phyloP scores from a whole-genome alignment of 2,113 vertebrate genomes.

The Atlantisia rogersi region DNA sequence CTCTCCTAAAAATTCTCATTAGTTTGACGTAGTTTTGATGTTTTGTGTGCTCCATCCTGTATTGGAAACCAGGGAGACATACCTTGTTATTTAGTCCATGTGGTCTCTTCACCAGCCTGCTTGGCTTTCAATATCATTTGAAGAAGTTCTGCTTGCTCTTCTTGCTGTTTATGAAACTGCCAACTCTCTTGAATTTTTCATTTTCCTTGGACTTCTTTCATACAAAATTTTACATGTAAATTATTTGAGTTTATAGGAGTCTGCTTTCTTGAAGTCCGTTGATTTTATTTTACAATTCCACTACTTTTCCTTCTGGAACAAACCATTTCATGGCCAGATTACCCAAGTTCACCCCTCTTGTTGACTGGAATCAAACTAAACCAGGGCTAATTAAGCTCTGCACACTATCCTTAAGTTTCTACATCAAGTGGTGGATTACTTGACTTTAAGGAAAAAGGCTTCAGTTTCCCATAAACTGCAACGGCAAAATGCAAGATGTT shows the following conservation, averaged over 20 bases:
- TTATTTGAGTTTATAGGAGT: background rate
- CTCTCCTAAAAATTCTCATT: background rate
- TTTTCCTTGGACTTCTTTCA: background rate
- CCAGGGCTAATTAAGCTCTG: background rate
- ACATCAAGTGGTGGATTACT: background rate
- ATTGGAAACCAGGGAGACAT: background rate
- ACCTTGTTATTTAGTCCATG: background rate
- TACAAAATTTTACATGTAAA: background rate
- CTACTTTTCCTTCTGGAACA: background rate
- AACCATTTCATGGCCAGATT: background rate
- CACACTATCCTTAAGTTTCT: background rate
- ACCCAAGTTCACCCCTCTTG: background rate
- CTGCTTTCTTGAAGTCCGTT: background rate
- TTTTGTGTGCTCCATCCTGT: background rate
- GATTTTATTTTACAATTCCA: background rate
- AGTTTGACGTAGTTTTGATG: background rate
- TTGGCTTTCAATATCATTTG: background rate
- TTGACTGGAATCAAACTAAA: background rate
- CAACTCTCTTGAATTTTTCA: background rate
- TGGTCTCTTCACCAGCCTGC: background rate
- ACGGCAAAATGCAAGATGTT: background rate
- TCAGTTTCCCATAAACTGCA: background rate
- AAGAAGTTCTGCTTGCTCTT: constrained; percentile 1
- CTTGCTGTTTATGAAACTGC: background rate
- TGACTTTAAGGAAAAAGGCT: background rate